A percentile compares a stretch with the other conserved stretches of the same genome.
These are phyloP conservation scores for Agonum fuliginosum DNA, from an alignment of 2,888 invertebrate species.

Conservation along the genomic window DNA sequence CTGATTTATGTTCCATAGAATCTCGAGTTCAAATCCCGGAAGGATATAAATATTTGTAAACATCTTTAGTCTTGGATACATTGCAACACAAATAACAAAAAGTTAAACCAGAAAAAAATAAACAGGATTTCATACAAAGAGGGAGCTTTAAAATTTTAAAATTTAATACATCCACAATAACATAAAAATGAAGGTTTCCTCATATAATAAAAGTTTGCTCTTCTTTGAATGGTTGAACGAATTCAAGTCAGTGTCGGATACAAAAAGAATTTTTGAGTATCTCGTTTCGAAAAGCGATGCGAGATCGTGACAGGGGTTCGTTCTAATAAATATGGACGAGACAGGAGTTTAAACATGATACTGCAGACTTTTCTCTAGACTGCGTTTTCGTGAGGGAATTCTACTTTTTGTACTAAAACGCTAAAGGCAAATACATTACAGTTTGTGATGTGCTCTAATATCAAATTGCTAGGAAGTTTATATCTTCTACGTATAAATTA, in stretches of 20 bases:
- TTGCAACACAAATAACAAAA: slow-evolving; percentile 9
- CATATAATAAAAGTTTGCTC: too few relatives aligned
- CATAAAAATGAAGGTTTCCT: too few relatives aligned
- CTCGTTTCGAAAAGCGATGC: neutral
- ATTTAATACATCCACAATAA: too few relatives aligned
- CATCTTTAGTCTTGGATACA: neutral
- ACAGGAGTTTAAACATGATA: slow-evolving; percentile 17
- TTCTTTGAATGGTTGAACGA: too few relatives aligned
- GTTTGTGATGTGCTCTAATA: neutral
- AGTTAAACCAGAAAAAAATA: neutral
- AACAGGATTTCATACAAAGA: too few relatives aligned
- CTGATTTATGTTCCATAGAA: slow-evolving; percentile 24
- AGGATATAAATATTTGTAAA: slow-evolving; percentile 39
- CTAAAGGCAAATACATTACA: too few relatives aligned
- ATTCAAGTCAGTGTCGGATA: neutral
- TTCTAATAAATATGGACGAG: slow-evolving; percentile 12
- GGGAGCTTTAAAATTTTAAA: too few relatives aligned
- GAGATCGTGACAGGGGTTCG: neutral
- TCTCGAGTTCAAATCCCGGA: slow-evolving; percentile 9
- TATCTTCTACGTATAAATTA: too few relatives aligned
- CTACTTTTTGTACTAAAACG: neutral
- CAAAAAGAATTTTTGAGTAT: neutral
- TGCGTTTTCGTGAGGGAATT: neutral
- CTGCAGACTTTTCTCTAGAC: neutral
- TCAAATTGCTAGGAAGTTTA: neutral